Evolutionary conservation across 2,888 invertebrate species (phyloP).

Genomic region (Hybos culiciformis): DNA sequence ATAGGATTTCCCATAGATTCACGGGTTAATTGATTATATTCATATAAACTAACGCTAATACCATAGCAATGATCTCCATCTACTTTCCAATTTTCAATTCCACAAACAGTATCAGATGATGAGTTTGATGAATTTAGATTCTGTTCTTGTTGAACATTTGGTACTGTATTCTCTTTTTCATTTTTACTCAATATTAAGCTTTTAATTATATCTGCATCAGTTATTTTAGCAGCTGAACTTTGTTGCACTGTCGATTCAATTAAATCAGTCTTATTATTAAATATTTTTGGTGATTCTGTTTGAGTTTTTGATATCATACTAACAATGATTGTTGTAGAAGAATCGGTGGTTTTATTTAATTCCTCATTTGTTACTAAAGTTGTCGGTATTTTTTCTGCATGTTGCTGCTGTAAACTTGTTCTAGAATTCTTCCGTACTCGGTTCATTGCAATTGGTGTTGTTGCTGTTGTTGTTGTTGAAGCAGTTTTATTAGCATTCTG

Average conservation of each 20-base stretch:
- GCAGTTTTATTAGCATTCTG: slow-evolving; percentile 22
- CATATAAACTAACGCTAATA: slow-evolving; percentile 58
- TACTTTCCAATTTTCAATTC: slow-evolving; percentile 34
- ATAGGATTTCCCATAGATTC: slow-evolving; percentile 64
- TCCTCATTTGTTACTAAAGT: slow-evolving; percentile 1
- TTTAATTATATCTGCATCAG: not conserved
- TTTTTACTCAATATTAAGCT: not conserved
- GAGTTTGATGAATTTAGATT: not conserved
- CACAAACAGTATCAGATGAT: slow-evolving; percentile 25
- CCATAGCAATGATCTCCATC: slow-evolving; percentile 35
- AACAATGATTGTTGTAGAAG: slow-evolving; percentile 27
- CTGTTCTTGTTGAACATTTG: not conserved
- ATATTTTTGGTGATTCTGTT: slow-evolving; percentile 5
- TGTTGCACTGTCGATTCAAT: not conserved
- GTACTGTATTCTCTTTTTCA: not conserved
- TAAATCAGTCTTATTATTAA: slow-evolving; percentile 24
- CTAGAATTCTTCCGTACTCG: slow-evolving; percentile 32
- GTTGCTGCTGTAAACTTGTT: slow-evolving; percentile 12
- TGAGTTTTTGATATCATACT: slow-evolving; percentile 24
- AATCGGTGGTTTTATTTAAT: not conserved
- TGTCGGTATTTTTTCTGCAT: not conserved
- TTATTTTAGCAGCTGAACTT: not conserved
- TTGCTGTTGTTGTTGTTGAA: slow-evolving; percentile 12
- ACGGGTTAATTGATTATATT: slow-evolving; percentile 64
- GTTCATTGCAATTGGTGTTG: slow-evolving; percentile 3